Evolutionary conservation across 2,797 vertebrate species (phyloP).

Genomic region (Gobio occitaniae): DNA sequence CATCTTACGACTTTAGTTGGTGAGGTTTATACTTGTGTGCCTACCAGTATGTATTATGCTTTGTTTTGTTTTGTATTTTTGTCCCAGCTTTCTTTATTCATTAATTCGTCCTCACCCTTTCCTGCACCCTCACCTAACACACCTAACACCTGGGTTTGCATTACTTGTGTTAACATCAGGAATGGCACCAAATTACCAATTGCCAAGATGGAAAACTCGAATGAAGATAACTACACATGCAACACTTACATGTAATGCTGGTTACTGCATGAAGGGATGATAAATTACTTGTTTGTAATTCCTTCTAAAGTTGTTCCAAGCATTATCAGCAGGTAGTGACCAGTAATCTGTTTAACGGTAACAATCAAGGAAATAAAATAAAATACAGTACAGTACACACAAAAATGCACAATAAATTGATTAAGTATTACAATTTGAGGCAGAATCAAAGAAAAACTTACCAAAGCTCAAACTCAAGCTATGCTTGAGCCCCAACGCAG

Average conservation of each 20-base stretch:
- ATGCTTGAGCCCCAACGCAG: neutral
- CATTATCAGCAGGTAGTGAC: neutral
- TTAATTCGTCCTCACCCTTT: neutral
- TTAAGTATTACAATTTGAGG: conserved; percentile 29
- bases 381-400: neutral
- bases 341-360: neutral
- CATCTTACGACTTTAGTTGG: neutral
- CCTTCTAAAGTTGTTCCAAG: neutral
- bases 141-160: neutral
- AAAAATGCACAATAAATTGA: neutral
- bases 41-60: neutral
- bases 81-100: neutral
- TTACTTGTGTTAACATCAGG: neutral
- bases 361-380: neutral
- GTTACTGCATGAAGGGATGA: neutral
- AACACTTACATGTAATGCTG: neutral
- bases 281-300: neutral
- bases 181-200: neutral
- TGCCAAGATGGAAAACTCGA: neutral
- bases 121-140: neutral
- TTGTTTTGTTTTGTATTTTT: neutral
- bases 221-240: neutral
- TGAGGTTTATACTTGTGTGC: neutral
- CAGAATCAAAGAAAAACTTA: neutral
- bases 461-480: neutral